Evolutionary conservation across 2,888 invertebrate genomes (phyloP), one percentile per base, ranked within the genome.

Genomic region (Xylocampa areola): DNA sequence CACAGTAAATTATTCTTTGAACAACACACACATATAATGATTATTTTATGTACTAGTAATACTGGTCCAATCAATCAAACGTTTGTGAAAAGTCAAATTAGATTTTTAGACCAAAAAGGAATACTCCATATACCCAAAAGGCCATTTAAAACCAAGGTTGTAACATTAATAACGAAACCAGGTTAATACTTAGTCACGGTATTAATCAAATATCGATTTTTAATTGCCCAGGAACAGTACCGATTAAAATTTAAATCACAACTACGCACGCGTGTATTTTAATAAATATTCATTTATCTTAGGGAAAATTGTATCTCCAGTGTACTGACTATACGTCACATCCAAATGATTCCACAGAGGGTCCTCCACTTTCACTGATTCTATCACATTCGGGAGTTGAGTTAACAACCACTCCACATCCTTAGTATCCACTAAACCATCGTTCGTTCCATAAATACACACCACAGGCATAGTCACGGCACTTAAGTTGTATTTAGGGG

Each of bases 351-450:
- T 82, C 83, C 86, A 86, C 4, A 77, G 37, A 2, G 94, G 92
- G 74, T 95, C 91, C 0, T 93, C 86, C 21, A 96, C 95, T 57
- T 94, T 83, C 68, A 94, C 90, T 48, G 91, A 91, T 52, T 95
- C 95, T 23, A 95, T 65, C 1, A 95, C 92, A 70, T 95, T 94
- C 0, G 95, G 95, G 17, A 97, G 81, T 49, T 91, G 84, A 0
- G 81, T 76, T 17, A 94, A 82, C 58, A 96, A 76, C 76, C 94
- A 94, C 29, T 92, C 75, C 0, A 96, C 94, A 45, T 96, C 96
- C 76, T 88, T 85, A 0, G 90, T 83, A 94, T 95, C 74, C 95
- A 90, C 95, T 91, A 95, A 80, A 95, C 96, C 75, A 94, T 96
- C 91, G 33, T 87, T 88, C 6, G 64, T 72, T 0, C 91, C 91